Base-by-base conservation (phyloP, 2,888 invertebrate genomes). In the Heteromurus nitidus region DNA sequence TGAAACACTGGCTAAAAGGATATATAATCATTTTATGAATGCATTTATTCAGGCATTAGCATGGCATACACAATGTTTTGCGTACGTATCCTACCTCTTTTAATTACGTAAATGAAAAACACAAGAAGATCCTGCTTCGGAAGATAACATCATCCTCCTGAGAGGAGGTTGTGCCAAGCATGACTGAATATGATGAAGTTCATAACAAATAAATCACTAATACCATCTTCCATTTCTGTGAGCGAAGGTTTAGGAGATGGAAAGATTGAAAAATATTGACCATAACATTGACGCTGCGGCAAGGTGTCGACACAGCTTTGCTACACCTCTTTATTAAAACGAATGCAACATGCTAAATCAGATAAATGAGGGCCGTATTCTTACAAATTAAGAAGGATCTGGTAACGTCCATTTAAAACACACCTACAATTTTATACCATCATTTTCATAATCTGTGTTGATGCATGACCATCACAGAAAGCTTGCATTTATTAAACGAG, bases 381-480 rank as follows among this genome's bases (percentile, higher is more conserved):
- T 36, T 24, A 30, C 16, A 16, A 55, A 55, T 55, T 55, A 55
- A 13, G 24, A 55, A 55, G n/a, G n/a, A 47, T 47, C 47, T 55
- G 22, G 22, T 55, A 55, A 24, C 55, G 22, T 5, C 55, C 24
- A 20, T 55, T 20, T 3, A n/a, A 55, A 55, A 16, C 47, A 47
- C n/a, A 47, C 47, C 7, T 47, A 47, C 47, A 24, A n/a, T n/a
- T n/a, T n/a, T 55, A 55, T 22, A 22, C 55, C 55, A 24, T 22
- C 55, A 55, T 22, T 24, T 22, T 16, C 24, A 5, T 3, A 18
- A 7, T 11, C 18, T n/a, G 18, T 20, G 28, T 7, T 30, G 62
- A 55, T 74, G 47, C 76, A 68, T 68, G 76, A 36, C 58, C 67
- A 64, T 74, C 53, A 65, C n/a, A 62, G 47, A 73, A 28, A 50